Evolutionary conservation across 2,888 invertebrate genomes (phyloP).

Genomic region (Glaucopsyche alexis): DNA sequence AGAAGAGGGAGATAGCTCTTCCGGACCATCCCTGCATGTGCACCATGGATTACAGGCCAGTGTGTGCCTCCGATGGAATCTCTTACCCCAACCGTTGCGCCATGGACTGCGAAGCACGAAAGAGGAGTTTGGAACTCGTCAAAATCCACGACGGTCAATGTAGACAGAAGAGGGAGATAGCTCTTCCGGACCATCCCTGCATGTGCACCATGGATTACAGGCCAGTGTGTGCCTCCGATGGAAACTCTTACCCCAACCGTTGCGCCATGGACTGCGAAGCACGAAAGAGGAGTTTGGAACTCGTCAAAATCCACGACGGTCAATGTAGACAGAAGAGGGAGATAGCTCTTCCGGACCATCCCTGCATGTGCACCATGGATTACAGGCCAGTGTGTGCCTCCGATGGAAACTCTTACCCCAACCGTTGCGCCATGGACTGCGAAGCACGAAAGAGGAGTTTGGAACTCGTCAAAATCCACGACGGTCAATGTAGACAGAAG

Average conservation of each 20-base stretch:
- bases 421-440: constrained; percentile 47
- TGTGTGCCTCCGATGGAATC: constrained; percentile 38
- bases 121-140: constrained; percentile 1
- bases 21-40: constrained; percentile 35
- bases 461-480: constrained; percentile 14
- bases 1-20: not conserved
- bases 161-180: not conserved
- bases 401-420: constrained; percentile 36
- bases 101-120: constrained; percentile 40
- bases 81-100: constrained; percentile 44
- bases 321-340: not conserved
- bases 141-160: constrained; percentile 22
- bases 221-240: constrained; percentile 38
- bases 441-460: constrained; percentile 5
- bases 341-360: not conserved
- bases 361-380: constrained; percentile 37
- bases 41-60: constrained; percentile 29
- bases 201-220: constrained; percentile 36
- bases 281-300: not conserved
- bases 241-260: constrained; percentile 40
- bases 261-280: constrained; percentile 45
- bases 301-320: constrained; percentile 20
- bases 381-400: constrained; percentile 38
- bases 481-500: constrained; percentile 5
- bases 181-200: constrained; percentile 15